Evolutionary conservation across 2,888 invertebrate genomes (phyloP), one percentile per base, ranked within the genome.

Genomic region (Lasioglossum oenotherae): DNA sequence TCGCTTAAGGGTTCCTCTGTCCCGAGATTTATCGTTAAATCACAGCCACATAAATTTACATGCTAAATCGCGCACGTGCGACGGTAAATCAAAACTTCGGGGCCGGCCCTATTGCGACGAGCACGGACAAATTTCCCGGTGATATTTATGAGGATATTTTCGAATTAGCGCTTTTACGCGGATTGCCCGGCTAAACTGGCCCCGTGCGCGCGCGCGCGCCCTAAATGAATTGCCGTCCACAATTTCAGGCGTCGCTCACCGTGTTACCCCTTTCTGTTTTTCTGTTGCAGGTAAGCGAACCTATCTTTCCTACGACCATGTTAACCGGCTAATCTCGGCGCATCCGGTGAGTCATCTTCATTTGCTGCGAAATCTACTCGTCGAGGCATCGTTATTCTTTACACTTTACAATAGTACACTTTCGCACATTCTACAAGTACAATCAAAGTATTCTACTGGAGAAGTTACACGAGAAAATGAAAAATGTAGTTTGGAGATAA

Each of bases 211-310:
- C 57, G n/a, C n/a, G 31, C n/a, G 23, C 27, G 0, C 46, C 16
- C 1, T 41, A 60, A 74, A 79, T 82, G 74, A 74, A 85, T 78
- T 44, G 72, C n/a, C 72, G 46, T 71, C 23, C 73, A 74, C 84
- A 46, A 74, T 35, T 83, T 12, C 75, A 31, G 1, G 41, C n/a
- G n/a, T 49, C 69, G 38, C 38, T 69, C 14, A 67, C 57, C 6
- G 35, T 31, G 35, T 31, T n/a, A 71, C 67, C 57, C 10, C 74
- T 38, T 71, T 85, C 84, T 77, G 81, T 82, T 88, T 88, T 81
- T 90, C 71, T 92, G 91, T 93, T 92, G 19, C 91, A 93, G 92
- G 91, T 92, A 87, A 92, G 91, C 87, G 46, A 27, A 35, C n/a
- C n/a, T 53, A 83, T 78, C 60, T 49, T 76, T 77, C 83, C 49